phyloP scores from a whole-genome alignment of 2,113 vertebrate species.

The Zootoca vivipara region DNA sequence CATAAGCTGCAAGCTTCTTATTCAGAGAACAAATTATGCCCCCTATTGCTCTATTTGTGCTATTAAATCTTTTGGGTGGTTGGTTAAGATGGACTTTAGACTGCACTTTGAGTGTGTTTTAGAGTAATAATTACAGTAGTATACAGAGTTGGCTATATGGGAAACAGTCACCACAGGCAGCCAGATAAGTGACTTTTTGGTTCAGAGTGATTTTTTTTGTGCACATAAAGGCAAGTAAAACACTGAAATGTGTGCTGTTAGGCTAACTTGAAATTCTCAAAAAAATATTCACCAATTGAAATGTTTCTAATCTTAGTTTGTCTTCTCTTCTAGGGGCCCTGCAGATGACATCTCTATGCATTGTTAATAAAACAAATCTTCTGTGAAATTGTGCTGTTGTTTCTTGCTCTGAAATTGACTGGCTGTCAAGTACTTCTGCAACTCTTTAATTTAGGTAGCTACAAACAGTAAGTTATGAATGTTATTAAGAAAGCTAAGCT shows the following conservation, averaged over 20 bases:
- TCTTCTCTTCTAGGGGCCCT: background rate
- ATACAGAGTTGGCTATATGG: background rate
- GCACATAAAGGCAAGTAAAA: background rate
- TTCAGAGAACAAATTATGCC: background rate
- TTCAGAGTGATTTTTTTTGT: background rate
- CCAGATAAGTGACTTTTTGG: background rate
- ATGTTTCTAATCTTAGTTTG: background rate
- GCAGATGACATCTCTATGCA: background rate
- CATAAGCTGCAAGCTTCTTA: background rate
- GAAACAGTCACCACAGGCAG: background rate
- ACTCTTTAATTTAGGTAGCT: background rate
- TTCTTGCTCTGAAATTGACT: background rate
- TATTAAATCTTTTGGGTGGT: too few relatives aligned
- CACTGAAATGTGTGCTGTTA: too few relatives aligned
- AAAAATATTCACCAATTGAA: background rate
- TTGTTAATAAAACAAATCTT: constrained; percentile 24
- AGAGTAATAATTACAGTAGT: background rate
- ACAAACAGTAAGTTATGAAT: background rate
- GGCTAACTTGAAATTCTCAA: background rate
- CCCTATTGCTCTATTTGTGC: background rate
- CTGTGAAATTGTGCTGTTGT: background rate
- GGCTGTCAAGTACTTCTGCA: background rate
- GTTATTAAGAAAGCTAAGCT: background rate
- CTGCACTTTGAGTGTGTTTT: background rate
- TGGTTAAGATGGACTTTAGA: too few relatives aligned